Evolutionary conservation across 2,888 invertebrate genomes (phyloP), one percentile per base, ranked within the genome.

Genomic region (Cremastinae sp.): DNA sequence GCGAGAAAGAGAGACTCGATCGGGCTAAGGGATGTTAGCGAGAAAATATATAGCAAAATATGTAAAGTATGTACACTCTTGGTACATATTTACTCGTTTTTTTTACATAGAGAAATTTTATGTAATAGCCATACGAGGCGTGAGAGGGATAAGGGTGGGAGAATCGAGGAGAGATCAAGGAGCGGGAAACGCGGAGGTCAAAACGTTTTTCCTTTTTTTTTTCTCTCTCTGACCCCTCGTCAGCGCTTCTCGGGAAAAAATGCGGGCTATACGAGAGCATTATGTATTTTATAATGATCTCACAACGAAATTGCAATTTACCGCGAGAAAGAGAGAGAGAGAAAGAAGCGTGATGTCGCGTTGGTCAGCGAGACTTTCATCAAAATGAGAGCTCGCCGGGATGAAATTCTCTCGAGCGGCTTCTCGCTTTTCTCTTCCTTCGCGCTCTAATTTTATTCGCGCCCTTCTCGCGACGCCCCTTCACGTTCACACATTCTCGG

Each of bases 241-340:
- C 45, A 5, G 12, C 12, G 10, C 18, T 49, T 43, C 56, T 9
- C 54, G 14, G 36, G 36, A 61, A 38, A 34, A 59, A 61, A 56
- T 59, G 12, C n/a, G 64, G 41, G 43, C 45, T 51, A n/a, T 20
- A 36, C 68, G 78, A 79, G 78, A 76, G 86, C 85, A 89, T 89
- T 89, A 87, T 88, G 86, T 85, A 87, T 88, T 88, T 88, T 87
- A 87, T 89, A 89, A 89, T 87, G 89, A 89, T 89, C 88, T 85
- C 86, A 84, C 85, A 84, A 86, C 86, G 85, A 88, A 88, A 89
- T 88, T 86, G 86, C 85, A 87, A 88, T 88, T 89, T 86, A 86
- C 86, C 84, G 81, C 81, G 51, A 47, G 54, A 73, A 53, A 45
- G 58, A 61, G 9, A 28, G 51, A 47, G 54, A 73, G 61, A 45